Base-by-base conservation (phyloP, 2,888 invertebrate genomes). In the Lordiphosa fenestrarum region DNA sequence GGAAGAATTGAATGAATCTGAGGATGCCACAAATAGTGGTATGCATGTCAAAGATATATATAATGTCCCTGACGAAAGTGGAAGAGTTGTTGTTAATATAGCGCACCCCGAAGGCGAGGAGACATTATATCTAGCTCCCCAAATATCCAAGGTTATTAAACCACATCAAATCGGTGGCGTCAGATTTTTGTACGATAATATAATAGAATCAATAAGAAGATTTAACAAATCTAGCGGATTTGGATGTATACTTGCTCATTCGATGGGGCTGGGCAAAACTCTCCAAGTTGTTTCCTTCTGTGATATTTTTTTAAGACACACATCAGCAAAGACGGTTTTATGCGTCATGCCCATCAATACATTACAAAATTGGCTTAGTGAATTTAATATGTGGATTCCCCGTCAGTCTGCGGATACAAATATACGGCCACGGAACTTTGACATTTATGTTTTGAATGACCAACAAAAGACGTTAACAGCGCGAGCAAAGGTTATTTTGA, bases 191-290 rank as follows among this genome's bases (percentile, higher is more conserved):
- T 99, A 96, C 88, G 98, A 99, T 90, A 99, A 99, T 88, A 94
- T 99, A 21, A 95, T 99, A 72, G 99, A 99, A 90, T 98, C 97
- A 15, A 92, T 95, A 41, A 94, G 94, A 63, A 92, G 97, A 71
- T 99, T 95, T 89, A 95, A 95, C 53, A 95, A 93, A 12, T 95
- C 95, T 0, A 92, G 94, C 2, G 98, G 99, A 9, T 98, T 99
- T 89, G 99, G 99, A 10, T 99, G 99, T 88, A 98, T 99, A 80
- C 91, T 99, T 51, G 99, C 99, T 0, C 99, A 99, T 91, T 98
- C 98, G 41, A 99, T 99, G 99, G 99, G 99, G 1, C 92, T 99
- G 25, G 99, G 99, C n/a, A 99, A 99, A 91, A 99, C 99, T 0
- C 91, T 99, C 57, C 97, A 95, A 91, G 95, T 98, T 55, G 96